Evolutionary conservation across 2,888 invertebrate species (phyloP).

Genomic region (Coelopa pilipes): DNA sequence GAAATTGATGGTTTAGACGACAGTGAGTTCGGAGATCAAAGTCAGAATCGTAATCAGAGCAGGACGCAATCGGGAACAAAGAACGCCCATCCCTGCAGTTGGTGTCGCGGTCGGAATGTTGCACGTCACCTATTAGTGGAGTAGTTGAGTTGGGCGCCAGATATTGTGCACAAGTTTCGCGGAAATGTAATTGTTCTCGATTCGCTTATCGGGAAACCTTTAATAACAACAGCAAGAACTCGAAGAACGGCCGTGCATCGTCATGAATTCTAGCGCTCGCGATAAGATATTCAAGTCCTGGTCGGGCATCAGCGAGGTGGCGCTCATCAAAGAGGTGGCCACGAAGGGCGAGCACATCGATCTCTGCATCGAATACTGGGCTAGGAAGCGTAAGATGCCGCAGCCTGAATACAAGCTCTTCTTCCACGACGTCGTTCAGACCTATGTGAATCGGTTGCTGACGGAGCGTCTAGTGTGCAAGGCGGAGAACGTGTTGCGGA

Average conservation of each 20-base stretch:
- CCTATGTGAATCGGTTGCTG: slow-evolving; percentile 61
- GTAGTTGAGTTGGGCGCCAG: not conserved
- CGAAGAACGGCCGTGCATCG: no score
- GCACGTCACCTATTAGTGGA: not conserved
- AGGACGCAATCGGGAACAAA: no score
- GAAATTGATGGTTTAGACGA: no score
- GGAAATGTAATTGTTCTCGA: no score
- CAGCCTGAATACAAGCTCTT: slow-evolving; percentile 55
- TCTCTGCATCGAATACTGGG: slow-evolving; percentile 61
- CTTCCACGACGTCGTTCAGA: slow-evolving; percentile 62
- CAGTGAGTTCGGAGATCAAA: no score
- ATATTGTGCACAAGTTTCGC: no score
- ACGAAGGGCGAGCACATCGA: slow-evolving; percentile 66
- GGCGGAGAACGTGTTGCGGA: slow-evolving; percentile 55
- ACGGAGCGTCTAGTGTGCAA: slow-evolving; percentile 60
- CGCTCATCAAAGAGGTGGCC: slow-evolving; percentile 63
- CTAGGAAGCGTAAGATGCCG: slow-evolving; percentile 54
- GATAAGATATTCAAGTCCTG: slow-evolving; percentile 63
- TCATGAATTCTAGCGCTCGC: slow-evolving; percentile 53
- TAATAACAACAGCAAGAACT: no score
- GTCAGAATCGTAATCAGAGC: no score
- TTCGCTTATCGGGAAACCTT: no score
- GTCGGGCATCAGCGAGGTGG: slow-evolving; percentile 60
- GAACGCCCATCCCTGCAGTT: no score
- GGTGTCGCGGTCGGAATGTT: not conserved